Base-by-base conservation (phyloP, 2,113 vertebrate genomes). In the Pelecanus crispus region DNA sequence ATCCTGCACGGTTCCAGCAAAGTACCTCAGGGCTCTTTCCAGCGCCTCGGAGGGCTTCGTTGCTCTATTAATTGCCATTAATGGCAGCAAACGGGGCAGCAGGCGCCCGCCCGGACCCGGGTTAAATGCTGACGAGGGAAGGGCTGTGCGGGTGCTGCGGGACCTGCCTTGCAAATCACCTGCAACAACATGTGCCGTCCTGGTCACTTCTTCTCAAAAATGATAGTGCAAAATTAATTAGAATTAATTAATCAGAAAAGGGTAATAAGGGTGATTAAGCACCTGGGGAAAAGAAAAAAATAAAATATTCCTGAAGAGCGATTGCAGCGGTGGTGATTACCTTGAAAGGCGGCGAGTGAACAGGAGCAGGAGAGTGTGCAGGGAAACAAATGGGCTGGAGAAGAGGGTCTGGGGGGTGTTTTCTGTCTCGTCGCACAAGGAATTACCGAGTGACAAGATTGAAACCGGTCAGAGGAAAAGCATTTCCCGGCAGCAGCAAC, bases 221-320 rank as follows among this genome's bases (percentile, higher is more conserved):
- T 17, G 91, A 92, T 79, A 89, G 91, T 82, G 86, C 81, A 88
- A 92, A 96, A 94, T 95, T 96, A 96, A 96, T 95, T 96, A 92
- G 94, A 93, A 96, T 94, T 96, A 96, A 96, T 96, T 96, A 95
- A 96, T 94, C 94, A 94, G 96, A 93, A 96, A 95, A 96, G 95
- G 96, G 95, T 91, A 94, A 94, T 95, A 94, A 93, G 94, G 94
- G 94, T 95, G 94, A 96, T 95, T 95, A 95, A 94, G 86, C 92
- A 96, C 91, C 92, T 91, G 81, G 91, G 93, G 89, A 81, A 81
- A 92, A 89, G 65, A 4, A 32, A 31, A 53, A 67, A 55, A n/a
- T n/a, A 34, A 62, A 32, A 14, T 20, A 87, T 80, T 88, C 83
- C 68, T 86, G 94, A 88, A 73, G 92, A 92, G 94, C 21, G 4